phyloP scores from a whole-genome alignment of 1,140 invertebrate species.

The Teleopsis dalmanni region DNA sequence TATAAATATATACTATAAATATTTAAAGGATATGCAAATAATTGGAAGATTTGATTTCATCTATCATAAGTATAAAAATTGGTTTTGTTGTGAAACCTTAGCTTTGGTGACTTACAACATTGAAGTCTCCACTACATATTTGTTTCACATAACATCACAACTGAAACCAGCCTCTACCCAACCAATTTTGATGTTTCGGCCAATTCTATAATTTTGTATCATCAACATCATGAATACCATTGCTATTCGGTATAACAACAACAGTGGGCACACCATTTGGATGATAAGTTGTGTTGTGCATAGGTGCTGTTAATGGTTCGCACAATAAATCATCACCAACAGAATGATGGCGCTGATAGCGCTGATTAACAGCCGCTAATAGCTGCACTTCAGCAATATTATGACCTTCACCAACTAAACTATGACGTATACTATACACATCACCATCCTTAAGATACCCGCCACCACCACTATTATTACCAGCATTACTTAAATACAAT shows the following conservation, averaged over 20 bases:
- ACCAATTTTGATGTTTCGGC: too few species aligned
- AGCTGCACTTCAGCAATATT: slow-evolving; percentile 4
- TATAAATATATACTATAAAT: too few species aligned
- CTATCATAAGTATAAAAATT: too few species aligned
- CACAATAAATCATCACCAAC: slow-evolving; percentile 28
- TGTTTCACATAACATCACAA: too few species aligned
- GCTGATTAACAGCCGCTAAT: slow-evolving; percentile 11
- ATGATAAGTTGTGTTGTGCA: neutral
- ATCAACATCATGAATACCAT: slow-evolving; percentile 24
- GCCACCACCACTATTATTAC: slow-evolving; percentile 1
- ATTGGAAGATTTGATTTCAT: too few species aligned
- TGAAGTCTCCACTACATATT: too few species aligned
- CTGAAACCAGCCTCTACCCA: slow-evolving; percentile 11
- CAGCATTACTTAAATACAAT: slow-evolving; percentile 1
- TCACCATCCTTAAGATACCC: neutral
- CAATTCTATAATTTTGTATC: slow-evolving; percentile 37
- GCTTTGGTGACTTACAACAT: too few species aligned
- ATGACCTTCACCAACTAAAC: slow-evolving; percentile 8
- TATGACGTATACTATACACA: slow-evolving; percentile 9
- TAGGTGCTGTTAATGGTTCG: slow-evolving; percentile 13
- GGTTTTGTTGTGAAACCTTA: too few species aligned
- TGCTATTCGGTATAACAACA: slow-evolving; percentile 36
- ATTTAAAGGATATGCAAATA: too few species aligned
- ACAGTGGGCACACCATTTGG: slow-evolving; percentile 25
- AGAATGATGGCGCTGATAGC: slow-evolving; percentile 23